A percentile compares a stretch with the other conserved stretches of the same genome.
Conservation (phyloP, 2,113 vertebrate genomes). For the Phalacrocorax carbo region DNA sequence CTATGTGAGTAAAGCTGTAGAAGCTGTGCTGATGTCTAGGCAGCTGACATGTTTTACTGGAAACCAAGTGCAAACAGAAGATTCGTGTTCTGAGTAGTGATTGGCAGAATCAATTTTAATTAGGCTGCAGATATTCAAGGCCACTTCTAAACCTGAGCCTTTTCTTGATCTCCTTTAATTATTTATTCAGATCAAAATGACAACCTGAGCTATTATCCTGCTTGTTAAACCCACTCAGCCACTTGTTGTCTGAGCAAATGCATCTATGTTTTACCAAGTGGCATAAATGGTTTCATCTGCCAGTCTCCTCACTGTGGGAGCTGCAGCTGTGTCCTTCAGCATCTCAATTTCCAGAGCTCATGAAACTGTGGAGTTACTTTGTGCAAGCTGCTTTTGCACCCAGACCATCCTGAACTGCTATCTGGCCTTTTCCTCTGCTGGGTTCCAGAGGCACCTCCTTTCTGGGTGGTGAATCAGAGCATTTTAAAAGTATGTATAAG, state of each 20-base stretch:
- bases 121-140: slow-evolving; percentile 42
- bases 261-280: neutral
- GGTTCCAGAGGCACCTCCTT: neutral
- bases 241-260: slow-evolving; percentile 22
- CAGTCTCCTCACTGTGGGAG: neutral
- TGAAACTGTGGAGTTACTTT: neutral
- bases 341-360: neutral
- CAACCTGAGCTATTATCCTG: slow-evolving; percentile 41
- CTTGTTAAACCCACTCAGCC: slow-evolving; percentile 48
- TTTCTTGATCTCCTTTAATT: slow-evolving; percentile 53
- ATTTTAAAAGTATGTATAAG: neutral
- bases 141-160: slow-evolving; percentile 36
- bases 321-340: neutral
- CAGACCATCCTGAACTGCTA: neutral
- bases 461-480: neutral
- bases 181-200: slow-evolving; percentile 57
- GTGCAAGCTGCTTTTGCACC: neutral
- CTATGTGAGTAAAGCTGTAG: neutral
- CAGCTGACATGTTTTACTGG: neutral
- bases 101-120: slow-evolving; percentile 40
- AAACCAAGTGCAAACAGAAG: neutral
- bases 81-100: neutral
- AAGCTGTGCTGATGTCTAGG: neutral
- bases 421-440: neutral
- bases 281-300: neutral